phyloP scores from a whole-genome alignment of 2,888 invertebrate genomes.

The Diaperis boleti region DNA sequence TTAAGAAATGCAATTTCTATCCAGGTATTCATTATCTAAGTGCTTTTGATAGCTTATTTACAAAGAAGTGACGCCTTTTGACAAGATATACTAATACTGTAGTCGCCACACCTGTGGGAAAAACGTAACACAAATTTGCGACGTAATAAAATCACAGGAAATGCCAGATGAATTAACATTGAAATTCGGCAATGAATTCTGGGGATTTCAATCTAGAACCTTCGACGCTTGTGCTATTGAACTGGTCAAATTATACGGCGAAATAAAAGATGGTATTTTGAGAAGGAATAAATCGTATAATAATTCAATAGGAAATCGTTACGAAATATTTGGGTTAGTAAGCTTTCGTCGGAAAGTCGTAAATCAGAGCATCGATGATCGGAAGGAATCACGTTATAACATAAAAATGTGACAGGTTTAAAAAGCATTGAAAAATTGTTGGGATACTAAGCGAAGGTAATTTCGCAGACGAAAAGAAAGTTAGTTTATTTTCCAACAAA shows the following conservation, averaged over 20 bases:
- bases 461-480: conserved; percentile 5
- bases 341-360: not conserved
- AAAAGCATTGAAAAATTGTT: not conserved
- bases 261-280: too few species aligned
- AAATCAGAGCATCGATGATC: conserved; percentile 1
- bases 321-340: not conserved
- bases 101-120: conserved; percentile 1
- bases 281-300: too few species aligned
- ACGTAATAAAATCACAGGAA: conserved; percentile 8
- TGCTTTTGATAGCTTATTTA: too few species aligned
- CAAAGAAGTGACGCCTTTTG: too few species aligned
- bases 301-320: not conserved
- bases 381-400: not conserved
- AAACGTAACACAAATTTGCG: not conserved
- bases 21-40: not conserved
- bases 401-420: too few species aligned
- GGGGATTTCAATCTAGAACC: conserved; percentile 3
- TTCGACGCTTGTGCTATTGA: too few species aligned
- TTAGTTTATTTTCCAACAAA: conserved; percentile 1
- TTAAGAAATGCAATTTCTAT: not conserved
- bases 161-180: conserved; percentile 7
- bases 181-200: conserved; percentile 26
- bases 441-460: not conserved
- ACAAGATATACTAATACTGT: too few species aligned
- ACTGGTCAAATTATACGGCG: not conserved